A percentile compares a stretch with the other conserved stretches of the same genome.
Conservation (phyloP, 2,888 invertebrate species). For the Gibbula magus region DNA sequence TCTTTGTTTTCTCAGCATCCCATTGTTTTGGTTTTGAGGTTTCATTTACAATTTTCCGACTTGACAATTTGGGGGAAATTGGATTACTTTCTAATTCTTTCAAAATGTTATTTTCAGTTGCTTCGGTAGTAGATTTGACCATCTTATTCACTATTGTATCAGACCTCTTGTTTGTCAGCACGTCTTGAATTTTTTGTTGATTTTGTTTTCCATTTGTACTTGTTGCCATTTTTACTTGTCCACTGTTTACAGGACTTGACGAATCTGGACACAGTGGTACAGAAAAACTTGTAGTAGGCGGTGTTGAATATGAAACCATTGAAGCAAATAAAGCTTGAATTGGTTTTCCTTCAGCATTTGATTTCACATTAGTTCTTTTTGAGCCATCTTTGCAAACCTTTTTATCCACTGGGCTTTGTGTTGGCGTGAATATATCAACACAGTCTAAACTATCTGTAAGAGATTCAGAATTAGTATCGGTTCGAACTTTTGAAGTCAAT, state of each 20-base stretch:
- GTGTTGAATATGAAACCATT: background rate
- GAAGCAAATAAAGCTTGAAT: background rate
- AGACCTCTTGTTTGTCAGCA: too few species aligned
- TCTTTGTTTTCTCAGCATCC: too few species aligned
- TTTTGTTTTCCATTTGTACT: too few species aligned
- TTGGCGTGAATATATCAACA: slow-evolving; percentile 18
- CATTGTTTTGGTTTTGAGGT: too few species aligned
- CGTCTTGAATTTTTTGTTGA: too few species aligned
- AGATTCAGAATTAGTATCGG: background rate
- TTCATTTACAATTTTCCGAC: too few species aligned
- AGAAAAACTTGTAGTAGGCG: background rate
- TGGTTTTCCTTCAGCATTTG: background rate
- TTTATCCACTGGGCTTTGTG: slow-evolving; percentile 34
- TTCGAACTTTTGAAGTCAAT: background rate
- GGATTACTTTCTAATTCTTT: too few species aligned
- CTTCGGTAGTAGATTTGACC: too few species aligned
- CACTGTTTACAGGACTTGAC: background rate
- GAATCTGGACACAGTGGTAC: slow-evolving; percentile 27
- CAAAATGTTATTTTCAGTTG: too few species aligned
- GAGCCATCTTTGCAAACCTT: slow-evolving; percentile 16
- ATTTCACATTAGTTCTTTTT: background rate
- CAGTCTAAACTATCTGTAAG: background rate
- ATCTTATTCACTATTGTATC: too few species aligned
- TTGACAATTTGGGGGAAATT: too few species aligned
- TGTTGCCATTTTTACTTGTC: too few species aligned